Percentiles rank a stretch among this genome's conserved stretches.
Evolutionary conservation across 2,113 vertebrate genomes (phyloP).

Genomic region (Azemiops feae): DNA sequence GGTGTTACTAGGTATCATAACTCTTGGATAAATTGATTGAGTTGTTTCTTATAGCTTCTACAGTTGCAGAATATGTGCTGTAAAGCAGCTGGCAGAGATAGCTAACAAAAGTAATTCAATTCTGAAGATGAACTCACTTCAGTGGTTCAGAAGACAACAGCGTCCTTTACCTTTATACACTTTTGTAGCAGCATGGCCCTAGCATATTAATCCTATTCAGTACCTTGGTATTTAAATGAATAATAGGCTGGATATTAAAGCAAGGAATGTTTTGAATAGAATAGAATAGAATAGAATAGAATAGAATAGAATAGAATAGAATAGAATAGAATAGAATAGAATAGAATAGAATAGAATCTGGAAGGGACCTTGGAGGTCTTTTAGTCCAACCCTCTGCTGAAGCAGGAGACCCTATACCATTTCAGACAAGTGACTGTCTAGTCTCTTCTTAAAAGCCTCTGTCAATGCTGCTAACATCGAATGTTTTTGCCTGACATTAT

Average conservation of each 20-base stretch:
- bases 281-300: too few relatives aligned
- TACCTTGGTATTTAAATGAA: not conserved
- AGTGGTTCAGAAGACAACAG: not conserved
- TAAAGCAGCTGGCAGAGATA: slow-evolving; percentile 51
- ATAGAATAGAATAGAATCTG: too few relatives aligned
- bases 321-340: too few relatives aligned
- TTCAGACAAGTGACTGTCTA: too few relatives aligned
- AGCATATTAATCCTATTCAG: not conserved
- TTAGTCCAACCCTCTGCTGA: too few relatives aligned
- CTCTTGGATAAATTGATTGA: not conserved
- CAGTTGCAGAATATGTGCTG: not conserved
- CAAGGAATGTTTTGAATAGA: not conserved
- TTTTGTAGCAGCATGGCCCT: not conserved
- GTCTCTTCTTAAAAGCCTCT: too few relatives aligned
- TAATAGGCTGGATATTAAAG: not conserved
- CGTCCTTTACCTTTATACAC: slow-evolving; percentile 3
- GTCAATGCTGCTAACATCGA: too few relatives aligned
- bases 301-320: too few relatives aligned
- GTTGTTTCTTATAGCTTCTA: not conserved
- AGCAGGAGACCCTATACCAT: too few relatives aligned
- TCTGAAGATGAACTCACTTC: accelerated
- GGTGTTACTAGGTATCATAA: not conserved
- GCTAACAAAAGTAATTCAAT: not conserved
- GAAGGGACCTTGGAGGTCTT: too few relatives aligned
- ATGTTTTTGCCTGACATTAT: too few relatives aligned